These are phyloP conservation scores for Acronicta leporina DNA, from an alignment of 2,888 invertebrate species.

Conservation along the genomic window DNA sequence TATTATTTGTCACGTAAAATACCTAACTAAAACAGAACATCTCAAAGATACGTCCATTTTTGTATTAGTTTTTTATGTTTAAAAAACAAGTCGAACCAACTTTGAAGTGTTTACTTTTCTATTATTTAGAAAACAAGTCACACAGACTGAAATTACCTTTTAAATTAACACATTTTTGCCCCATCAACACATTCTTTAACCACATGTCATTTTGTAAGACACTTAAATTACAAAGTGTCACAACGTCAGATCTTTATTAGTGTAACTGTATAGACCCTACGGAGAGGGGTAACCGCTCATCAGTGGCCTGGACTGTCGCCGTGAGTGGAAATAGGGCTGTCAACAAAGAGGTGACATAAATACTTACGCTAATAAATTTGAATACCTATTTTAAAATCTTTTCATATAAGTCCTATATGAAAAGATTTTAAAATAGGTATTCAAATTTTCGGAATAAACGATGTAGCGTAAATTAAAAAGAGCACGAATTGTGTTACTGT, in stretches of 20 bases:
- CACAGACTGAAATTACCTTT: not conserved
- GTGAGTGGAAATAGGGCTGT: constrained; percentile 14
- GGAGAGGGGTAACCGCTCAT: constrained; percentile 28
- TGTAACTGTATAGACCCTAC: constrained; percentile 26
- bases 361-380: no score
- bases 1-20: no score
- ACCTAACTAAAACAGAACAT: no score
- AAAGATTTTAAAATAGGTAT: no score
- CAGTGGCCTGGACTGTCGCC: constrained; percentile 17
- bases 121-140: not conserved
- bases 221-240: constrained; percentile 34
- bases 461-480: no score
- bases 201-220: constrained; percentile 18
- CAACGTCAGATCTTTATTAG: constrained; percentile 18
- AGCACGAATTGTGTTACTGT: no score
- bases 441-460: no score
- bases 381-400: no score
- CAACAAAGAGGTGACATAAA: not conserved
- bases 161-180: not conserved
- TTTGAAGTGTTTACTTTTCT: not conserved
- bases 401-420: no score
- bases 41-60: no score
- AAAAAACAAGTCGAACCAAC: not conserved
- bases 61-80: not conserved
- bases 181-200: constrained; percentile 2